Conservation (phyloP, 2,113 vertebrate species). For the Centropus unirufus region DNA sequence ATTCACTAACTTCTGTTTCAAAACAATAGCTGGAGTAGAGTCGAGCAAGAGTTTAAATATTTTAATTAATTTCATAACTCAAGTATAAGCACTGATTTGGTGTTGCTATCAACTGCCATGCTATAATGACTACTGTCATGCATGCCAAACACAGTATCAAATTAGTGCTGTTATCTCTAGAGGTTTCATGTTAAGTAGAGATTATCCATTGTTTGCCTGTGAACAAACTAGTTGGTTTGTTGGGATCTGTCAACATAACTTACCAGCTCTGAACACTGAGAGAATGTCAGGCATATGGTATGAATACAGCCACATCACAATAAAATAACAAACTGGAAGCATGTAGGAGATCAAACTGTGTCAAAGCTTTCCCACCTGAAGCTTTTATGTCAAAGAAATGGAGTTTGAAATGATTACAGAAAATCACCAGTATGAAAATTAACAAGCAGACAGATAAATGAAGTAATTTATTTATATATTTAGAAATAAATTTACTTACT, state of each 20-base stretch:
- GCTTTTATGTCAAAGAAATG: not conserved
- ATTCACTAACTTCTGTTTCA: not conserved
- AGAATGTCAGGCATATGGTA: not conserved
- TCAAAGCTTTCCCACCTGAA: not conserved
- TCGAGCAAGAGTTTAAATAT: not conserved
- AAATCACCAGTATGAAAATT: not conserved
- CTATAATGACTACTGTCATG: not conserved
- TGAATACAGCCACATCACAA: not conserved
- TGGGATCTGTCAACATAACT: not conserved
- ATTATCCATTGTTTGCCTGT: not conserved
- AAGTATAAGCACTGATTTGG: not conserved
- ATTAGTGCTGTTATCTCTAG: not conserved
- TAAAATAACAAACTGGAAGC: not conserved
- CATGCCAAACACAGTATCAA: not conserved
- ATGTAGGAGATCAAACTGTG: not conserved
- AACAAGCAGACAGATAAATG: not conserved
- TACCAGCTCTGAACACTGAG: not conserved
- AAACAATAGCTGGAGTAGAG: not conserved
- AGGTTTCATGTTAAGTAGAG: not conserved
- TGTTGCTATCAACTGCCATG: not conserved
- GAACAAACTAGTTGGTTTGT: not conserved
- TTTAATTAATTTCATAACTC: not conserved
- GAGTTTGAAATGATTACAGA: not conserved
- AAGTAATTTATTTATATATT: not conserved
- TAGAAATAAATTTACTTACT: conserved; percentile 81